phyloP scores from a whole-genome alignment of 2,888 invertebrate species.

The Falcaria lacertinaria region DNA sequence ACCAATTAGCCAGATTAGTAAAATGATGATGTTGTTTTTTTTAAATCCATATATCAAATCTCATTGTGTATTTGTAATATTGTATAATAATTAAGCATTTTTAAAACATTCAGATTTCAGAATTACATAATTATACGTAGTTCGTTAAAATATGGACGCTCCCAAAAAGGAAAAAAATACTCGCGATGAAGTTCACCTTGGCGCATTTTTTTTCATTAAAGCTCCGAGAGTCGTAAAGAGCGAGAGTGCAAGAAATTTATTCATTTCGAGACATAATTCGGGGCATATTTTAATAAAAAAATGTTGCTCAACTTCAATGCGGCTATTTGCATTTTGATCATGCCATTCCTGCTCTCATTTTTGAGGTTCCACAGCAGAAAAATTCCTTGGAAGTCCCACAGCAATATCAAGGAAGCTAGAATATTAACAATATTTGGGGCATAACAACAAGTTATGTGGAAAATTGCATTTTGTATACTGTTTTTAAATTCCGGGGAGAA shows the following conservation, averaged over 20 bases:
- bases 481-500: too few species aligned
- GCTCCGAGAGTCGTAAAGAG: constrained; percentile 47
- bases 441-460: background rate
- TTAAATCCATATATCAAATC: too few species aligned
- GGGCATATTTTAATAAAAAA: constrained; percentile 64
- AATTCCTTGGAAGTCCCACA: constrained; percentile 1
- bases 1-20: too few species aligned
- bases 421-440: background rate
- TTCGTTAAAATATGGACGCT: background rate
- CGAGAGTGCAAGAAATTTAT: constrained; percentile 54
- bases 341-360: constrained; percentile 24
- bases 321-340: constrained; percentile 35
- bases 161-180: background rate
- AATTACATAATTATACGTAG: too few species aligned
- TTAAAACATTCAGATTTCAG: too few species aligned
- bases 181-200: background rate
- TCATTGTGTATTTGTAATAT: too few species aligned
- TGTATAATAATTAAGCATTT: too few species aligned
- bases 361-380: constrained; percentile 1
- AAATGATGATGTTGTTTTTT: too few species aligned
- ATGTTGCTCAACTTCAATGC: constrained; percentile 29
- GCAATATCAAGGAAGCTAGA: constrained; percentile 2
- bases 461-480: background rate
- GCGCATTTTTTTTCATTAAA: constrained; percentile 45
- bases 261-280: constrained; percentile 60